Conservation (phyloP, 2,888 invertebrate genomes). For the Vesta saturnalis region DNA sequence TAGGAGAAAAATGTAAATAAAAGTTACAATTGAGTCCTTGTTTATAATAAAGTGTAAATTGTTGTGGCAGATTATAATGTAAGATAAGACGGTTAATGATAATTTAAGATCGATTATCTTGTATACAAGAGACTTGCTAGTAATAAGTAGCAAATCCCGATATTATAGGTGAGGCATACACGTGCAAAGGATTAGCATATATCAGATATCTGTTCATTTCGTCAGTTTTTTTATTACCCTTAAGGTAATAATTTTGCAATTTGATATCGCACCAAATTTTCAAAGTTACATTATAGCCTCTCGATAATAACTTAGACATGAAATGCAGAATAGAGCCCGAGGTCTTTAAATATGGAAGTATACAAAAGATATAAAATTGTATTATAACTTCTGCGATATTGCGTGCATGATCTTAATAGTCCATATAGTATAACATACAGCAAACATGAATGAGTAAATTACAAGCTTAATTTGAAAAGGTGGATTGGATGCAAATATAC, state of each 20-base stretch:
- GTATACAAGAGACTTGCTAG: too few species aligned
- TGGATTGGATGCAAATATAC: constrained; percentile 25
- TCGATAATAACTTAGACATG: constrained; percentile 15
- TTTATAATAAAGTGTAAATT: too few species aligned
- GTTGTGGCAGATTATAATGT: too few species aligned
- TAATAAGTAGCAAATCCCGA: constrained; percentile 3
- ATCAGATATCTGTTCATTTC: constrained; percentile 31
- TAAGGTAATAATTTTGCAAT: constrained; percentile 17
- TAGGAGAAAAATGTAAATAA: too few species aligned
- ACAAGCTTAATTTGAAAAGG: constrained; percentile 23
- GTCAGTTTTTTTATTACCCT: constrained; percentile 28
- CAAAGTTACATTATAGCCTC: constrained; percentile 9
- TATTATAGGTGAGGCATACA: constrained; percentile 44
- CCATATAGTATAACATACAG: constrained; percentile 14
- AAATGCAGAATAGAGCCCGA: neutral
- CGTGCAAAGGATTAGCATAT: constrained; percentile 47
- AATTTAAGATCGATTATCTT: too few species aligned
- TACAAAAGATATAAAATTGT: neutral
- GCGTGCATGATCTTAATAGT: constrained; percentile 11
- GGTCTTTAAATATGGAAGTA: neutral
- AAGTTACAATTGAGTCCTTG: too few species aligned
- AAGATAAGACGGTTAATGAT: too few species aligned
- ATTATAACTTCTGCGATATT: constrained; percentile 10
- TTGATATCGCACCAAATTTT: constrained; percentile 18
- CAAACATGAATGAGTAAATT: constrained; percentile 27